phyloP scores from a whole-genome alignment of 2,113 vertebrate species.

The Rana temporaria region DNA sequence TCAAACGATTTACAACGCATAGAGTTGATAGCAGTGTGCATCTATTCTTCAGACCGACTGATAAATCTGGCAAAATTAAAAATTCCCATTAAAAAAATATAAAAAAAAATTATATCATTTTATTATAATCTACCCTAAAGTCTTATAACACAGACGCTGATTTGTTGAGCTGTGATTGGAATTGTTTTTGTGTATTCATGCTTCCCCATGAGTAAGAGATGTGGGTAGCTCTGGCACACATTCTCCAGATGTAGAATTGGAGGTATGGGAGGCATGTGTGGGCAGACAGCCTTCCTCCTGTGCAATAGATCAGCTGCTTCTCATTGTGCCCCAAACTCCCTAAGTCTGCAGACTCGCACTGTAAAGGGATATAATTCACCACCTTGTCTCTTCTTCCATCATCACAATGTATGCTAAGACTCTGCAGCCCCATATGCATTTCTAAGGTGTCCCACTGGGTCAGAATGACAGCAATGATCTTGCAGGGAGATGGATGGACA shows the following conservation, averaged over 20 bases:
- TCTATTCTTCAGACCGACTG: too few species aligned
- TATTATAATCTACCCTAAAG: too few species aligned
- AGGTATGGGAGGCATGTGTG: constrained; percentile 61
- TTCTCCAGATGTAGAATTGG: constrained; percentile 32
- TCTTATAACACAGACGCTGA: too few species aligned
- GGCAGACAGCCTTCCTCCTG: constrained; percentile 47
- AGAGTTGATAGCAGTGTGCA: too few species aligned
- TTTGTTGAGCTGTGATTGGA: too few species aligned
- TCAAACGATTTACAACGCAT: too few species aligned
- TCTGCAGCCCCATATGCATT: constrained; percentile 65
- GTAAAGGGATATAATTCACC: constrained; percentile 62
- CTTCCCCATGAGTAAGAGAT: background rate
- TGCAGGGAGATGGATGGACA: constrained; percentile 74
- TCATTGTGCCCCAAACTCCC: constrained; percentile 53
- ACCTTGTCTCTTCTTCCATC: constrained; percentile 58
- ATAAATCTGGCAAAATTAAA: too few species aligned
- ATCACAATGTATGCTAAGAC: constrained; percentile 68
- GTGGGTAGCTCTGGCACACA: background rate
- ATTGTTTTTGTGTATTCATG: too few species aligned
- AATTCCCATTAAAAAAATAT: too few species aligned
- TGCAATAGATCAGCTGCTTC: constrained; percentile 43
- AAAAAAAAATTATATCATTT: too few species aligned
- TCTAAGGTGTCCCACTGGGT: constrained; percentile 69
- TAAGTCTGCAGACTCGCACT: constrained; percentile 63
- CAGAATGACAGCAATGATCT: constrained; percentile 78